Conservation (phyloP, 2,888 invertebrate species). For the Charanyca ferruginea region DNA sequence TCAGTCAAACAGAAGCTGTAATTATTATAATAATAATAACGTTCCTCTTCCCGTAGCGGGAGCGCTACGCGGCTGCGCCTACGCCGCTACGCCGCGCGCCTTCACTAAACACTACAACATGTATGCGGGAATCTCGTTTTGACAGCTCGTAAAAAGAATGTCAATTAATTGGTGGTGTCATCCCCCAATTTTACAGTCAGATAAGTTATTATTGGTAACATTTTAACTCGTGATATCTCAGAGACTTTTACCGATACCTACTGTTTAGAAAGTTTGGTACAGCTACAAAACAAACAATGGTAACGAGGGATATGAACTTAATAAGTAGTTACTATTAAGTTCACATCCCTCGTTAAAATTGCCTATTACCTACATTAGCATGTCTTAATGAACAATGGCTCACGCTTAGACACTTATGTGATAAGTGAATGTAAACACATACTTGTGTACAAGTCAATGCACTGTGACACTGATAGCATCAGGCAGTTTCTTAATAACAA, state of each 20-base stretch:
- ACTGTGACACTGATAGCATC: conserved; percentile 5
- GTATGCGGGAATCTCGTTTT: no score
- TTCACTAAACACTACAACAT: no score
- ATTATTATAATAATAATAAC: neutral
- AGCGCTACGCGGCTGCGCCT: conserved; percentile 32
- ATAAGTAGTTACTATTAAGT: no score
- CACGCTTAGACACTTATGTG: neutral
- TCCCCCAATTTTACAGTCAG: no score
- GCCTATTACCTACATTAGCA: neutral
- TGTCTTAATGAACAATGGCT: neutral
- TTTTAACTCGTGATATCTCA: no score
- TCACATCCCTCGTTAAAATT: no score
- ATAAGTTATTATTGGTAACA: neutral
- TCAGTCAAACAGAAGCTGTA: neutral
- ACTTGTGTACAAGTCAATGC: conserved; percentile 6
- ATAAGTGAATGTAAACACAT: conserved; percentile 24
- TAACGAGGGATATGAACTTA: neutral
- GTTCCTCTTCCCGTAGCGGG: neutral
- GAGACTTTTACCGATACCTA: no score
- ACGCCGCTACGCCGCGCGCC: conserved; percentile 43
- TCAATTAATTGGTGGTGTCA: no score
- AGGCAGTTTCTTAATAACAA: neutral
- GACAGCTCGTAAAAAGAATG: no score
- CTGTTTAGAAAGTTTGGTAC: no score
- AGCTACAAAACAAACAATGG: no score